A percentile compares a stretch with the other conserved stretches of the same genome.
phyloP scores from a whole-genome alignment of 2,797 vertebrate species.

The Graptemys geographica region DNA sequence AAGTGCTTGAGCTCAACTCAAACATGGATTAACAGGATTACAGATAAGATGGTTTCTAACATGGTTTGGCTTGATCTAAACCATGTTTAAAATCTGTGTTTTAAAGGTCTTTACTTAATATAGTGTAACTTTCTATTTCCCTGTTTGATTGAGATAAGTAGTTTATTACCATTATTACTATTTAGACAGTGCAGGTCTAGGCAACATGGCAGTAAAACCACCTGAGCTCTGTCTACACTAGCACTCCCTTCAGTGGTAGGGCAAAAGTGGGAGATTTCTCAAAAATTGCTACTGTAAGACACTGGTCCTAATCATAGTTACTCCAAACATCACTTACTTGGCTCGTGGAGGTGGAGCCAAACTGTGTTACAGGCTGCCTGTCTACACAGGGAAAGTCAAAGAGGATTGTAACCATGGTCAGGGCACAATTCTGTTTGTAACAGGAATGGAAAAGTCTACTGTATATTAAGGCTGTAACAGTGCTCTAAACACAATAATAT shows the following conservation, averaged over 20 bases:
- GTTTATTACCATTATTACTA: background rate
- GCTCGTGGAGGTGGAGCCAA: background rate
- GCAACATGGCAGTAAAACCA: background rate
- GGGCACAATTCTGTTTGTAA: background rate
- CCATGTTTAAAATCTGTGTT: background rate
- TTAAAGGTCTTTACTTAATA: background rate
- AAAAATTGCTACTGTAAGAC: background rate
- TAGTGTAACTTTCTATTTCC: background rate
- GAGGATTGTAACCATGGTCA: background rate
- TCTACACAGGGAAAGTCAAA: background rate
- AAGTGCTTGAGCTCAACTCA: background rate
- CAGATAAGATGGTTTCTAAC: background rate
- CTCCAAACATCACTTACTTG: background rate
- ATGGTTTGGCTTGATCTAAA: background rate
- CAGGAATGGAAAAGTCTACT: background rate
- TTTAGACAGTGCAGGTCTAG: background rate
- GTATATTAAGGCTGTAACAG: background rate
- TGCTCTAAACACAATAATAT: background rate
- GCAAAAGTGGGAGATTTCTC: rapidly evolving
- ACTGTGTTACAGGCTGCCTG: background rate
- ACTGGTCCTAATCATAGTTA: background rate
- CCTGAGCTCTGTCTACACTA: rapidly evolving
- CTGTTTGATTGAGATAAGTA: background rate
- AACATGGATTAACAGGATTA: background rate
- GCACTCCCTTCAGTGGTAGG: background rate